A percentile compares a stretch with the other conserved stretches of the same genome.
These are phyloP conservation scores for Mola mola DNA, from an alignment of 2,113 vertebrate species.

Conservation along the genomic window DNA sequence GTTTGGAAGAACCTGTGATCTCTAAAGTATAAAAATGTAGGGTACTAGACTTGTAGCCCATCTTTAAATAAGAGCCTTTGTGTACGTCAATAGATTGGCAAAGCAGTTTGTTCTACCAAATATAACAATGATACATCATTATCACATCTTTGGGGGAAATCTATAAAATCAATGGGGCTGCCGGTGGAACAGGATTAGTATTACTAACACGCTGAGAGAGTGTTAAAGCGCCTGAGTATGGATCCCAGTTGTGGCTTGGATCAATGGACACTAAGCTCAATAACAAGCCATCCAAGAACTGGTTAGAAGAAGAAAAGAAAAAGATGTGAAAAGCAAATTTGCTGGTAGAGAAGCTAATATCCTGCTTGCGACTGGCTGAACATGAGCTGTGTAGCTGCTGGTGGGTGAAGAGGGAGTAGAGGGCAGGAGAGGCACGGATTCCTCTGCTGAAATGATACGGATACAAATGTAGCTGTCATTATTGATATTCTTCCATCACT, in stretches of 20 bases:
- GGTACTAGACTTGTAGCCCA: slow-evolving; percentile 62
- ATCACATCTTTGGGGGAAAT: slow-evolving; percentile 99
- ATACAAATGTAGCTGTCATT: slow-evolving; percentile 79
- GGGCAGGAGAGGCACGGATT: slow-evolving; percentile 75
- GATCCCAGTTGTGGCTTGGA: slow-evolving; percentile 98
- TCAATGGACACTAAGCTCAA: slow-evolving; percentile 99
- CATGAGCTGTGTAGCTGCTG: slow-evolving; percentile 75
- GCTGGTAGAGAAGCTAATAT: slow-evolving; percentile 97
- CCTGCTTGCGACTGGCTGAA: slow-evolving; percentile 86
- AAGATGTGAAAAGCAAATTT: slow-evolving; percentile 99
- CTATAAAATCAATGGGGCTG: slow-evolving; percentile 99
- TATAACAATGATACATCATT: slow-evolving; percentile 99
- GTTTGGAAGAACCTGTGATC: neutral
- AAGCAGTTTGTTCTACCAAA: slow-evolving; percentile 99
- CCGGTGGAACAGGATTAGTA: slow-evolving; percentile 98
- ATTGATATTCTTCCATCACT: slow-evolving; percentile 80
- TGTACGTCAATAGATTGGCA: slow-evolving; percentile 94
- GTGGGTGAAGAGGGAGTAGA: slow-evolving; percentile 61
- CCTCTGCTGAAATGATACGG: slow-evolving; percentile 75
- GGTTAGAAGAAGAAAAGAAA: slow-evolving; percentile 91
- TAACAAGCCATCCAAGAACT: slow-evolving; percentile 96
- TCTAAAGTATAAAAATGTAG: slow-evolving; percentile 25
- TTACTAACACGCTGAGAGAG: slow-evolving; percentile 94
- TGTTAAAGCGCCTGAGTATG: slow-evolving; percentile 96
- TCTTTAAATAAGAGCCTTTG: slow-evolving; percentile 89